A percentile compares a stretch with the other conserved stretches of the same genome.
phyloP scores from a whole-genome alignment of 2,797 vertebrate genomes.

The Chaetophractus vellerosus region DNA sequence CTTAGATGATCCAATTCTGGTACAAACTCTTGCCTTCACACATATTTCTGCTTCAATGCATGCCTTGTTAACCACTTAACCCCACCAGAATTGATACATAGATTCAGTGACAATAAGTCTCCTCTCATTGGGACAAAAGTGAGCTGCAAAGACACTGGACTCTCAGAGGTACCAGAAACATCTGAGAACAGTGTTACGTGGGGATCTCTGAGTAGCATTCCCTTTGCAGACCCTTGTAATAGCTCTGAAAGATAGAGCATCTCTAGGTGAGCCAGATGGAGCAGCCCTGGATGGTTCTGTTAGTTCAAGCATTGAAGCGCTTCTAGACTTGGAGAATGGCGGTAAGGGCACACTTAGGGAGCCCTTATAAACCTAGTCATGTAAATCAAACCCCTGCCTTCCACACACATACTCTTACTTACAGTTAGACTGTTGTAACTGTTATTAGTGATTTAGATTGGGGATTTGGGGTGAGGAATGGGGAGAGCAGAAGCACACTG shows the following conservation, averaged over 20 bases:
- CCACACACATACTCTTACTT: background rate
- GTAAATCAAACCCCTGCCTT: background rate
- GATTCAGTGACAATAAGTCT: background rate
- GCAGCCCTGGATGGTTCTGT: background rate
- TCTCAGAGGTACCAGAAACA: background rate
- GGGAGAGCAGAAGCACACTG: too few species aligned
- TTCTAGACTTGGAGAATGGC: background rate
- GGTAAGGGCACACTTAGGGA: background rate
- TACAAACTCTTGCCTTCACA: background rate
- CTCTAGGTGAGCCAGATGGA: background rate
- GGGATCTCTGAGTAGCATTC: background rate
- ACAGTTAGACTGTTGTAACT: background rate
- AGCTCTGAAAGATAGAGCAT: background rate
- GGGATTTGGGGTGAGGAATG: background rate
- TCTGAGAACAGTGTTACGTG: background rate
- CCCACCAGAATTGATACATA: background rate
- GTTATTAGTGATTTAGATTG: background rate
- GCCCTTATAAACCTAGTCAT: background rate
- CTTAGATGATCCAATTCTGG: background rate
- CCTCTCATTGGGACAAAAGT: background rate
- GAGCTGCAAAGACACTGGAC: background rate
- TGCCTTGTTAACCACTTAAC: background rate
- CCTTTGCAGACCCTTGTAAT: background rate
- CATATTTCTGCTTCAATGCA: background rate
- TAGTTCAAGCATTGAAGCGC: background rate